phyloP scores from a whole-genome alignment of 64 coral and sea anemone species.

The Acropora yongei region DNA sequence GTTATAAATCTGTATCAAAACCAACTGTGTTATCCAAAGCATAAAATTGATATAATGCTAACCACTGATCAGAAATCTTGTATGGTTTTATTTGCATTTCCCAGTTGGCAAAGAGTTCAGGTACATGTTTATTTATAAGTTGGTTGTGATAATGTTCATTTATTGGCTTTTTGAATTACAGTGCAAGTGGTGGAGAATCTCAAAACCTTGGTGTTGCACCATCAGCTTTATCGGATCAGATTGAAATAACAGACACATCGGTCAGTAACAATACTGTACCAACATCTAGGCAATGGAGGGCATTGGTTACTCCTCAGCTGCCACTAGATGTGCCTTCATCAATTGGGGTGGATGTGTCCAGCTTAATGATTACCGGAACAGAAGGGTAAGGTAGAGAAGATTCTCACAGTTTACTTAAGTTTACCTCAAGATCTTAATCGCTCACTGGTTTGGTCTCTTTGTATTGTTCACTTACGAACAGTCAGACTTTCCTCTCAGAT shows the following conservation, averaged over 20 bases:
- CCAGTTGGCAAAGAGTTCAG: neutral
- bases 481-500: no score
- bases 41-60: no score
- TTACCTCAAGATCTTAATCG: neutral
- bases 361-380: neutral
- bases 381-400: neutral
- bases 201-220: neutral
- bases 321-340: slow-evolving; percentile 5
- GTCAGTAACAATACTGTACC: neutral
- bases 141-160: neutral
- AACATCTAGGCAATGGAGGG: slow-evolving; percentile 44
- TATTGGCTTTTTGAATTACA: neutral
- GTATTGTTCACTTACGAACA: no score
- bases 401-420: neutral
- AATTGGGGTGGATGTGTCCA: neutral
- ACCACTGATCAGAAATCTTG: no score
- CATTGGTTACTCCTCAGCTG: slow-evolving; percentile 56
- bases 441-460: neutral
- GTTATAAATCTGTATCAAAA: no score
- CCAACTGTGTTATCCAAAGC: no score
- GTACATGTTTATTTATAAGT: neutral
- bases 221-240: neutral
- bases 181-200: neutral
- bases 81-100: neutral
- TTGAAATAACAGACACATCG: neutral